These are phyloP conservation scores for Opisthocomus hoazin DNA, from an alignment of 2,113 vertebrate genomes.

Conservation along the genomic window DNA sequence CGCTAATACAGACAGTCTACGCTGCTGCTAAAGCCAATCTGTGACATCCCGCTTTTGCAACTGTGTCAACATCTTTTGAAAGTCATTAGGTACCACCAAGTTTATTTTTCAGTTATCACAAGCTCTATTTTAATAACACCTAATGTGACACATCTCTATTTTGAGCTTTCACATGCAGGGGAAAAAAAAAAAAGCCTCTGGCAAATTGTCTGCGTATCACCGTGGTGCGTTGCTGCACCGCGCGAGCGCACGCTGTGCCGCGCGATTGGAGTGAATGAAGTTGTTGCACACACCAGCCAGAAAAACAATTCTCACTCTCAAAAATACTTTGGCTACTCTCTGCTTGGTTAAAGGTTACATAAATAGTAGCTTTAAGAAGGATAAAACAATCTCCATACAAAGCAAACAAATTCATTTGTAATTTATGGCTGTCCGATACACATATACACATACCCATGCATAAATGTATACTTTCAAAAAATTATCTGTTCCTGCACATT, in stretches of 20 bases:
- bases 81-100: slow-evolving; percentile 38
- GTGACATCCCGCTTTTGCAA: background rate
- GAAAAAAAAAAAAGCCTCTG: background rate
- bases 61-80: slow-evolving; percentile 31
- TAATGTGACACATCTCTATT: slow-evolving; percentile 12
- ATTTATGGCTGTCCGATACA: slow-evolving; percentile 68
- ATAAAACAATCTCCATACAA: slow-evolving; percentile 73
- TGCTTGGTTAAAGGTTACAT: slow-evolving; percentile 75
- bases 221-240: background rate
- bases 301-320: slow-evolving; percentile 68
- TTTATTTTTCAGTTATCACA: slow-evolving; percentile 36
- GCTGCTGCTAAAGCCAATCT: background rate
- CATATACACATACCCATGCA: background rate
- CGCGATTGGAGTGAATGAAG: slow-evolving; percentile 11
- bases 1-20: slow-evolving; percentile 2
- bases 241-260: background rate
- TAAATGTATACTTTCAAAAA: slow-evolving; percentile 1
- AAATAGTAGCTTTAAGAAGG: slow-evolving; percentile 77
- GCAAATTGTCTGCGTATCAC: background rate
- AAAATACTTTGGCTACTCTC: slow-evolving; percentile 69
- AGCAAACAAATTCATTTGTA: slow-evolving; percentile 72
- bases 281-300: slow-evolving; percentile 16
- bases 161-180: background rate
- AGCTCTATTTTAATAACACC: slow-evolving; percentile 25
- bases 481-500: slow-evolving; percentile 26